Percentiles rank a stretch among this genome's conserved stretches.
These are phyloP conservation scores for Sminthurinus signatus DNA, from an alignment of 1,140 invertebrate species.

Conservation along the genomic window DNA sequence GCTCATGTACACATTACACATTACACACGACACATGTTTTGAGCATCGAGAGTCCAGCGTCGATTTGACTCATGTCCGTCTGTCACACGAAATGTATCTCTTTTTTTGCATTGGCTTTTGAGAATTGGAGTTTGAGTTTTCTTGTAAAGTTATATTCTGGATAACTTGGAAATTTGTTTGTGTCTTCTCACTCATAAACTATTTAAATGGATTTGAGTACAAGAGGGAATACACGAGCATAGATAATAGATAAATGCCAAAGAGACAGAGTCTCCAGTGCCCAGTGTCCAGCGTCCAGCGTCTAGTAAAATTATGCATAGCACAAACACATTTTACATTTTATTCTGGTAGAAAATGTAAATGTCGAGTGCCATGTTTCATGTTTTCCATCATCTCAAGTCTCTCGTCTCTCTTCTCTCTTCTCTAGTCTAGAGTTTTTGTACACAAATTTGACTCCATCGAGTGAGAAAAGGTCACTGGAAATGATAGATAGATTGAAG, in stretches of 20 bases:
- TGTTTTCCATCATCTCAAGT: neutral
- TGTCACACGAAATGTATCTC: neutral
- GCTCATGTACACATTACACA: neutral
- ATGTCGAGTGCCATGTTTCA: neutral
- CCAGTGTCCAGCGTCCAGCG: neutral
- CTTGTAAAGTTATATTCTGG: no score
- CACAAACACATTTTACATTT: neutral
- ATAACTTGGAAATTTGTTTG: no score
- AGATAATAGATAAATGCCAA: no score
- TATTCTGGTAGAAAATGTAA: neutral
- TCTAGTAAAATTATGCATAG: neutral
- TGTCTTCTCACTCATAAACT: no score
- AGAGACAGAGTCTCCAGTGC: no score
- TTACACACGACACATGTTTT: neutral
- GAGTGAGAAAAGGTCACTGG: conserved; percentile 2
- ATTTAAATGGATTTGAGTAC: no score
- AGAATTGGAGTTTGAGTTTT: neutral
- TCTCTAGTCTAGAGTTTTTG: neutral
- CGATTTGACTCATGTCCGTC: neutral
- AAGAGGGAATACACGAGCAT: no score
- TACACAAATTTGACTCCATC: neutral
- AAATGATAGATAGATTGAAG: conserved; percentile 7
- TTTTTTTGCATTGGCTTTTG: neutral
- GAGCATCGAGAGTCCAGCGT: neutral
- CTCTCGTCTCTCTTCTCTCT: neutral